These are phyloP conservation scores for Lynx canadensis DNA, from an alignment of 2,113 vertebrate genomes.

Conservation along the genomic window DNA sequence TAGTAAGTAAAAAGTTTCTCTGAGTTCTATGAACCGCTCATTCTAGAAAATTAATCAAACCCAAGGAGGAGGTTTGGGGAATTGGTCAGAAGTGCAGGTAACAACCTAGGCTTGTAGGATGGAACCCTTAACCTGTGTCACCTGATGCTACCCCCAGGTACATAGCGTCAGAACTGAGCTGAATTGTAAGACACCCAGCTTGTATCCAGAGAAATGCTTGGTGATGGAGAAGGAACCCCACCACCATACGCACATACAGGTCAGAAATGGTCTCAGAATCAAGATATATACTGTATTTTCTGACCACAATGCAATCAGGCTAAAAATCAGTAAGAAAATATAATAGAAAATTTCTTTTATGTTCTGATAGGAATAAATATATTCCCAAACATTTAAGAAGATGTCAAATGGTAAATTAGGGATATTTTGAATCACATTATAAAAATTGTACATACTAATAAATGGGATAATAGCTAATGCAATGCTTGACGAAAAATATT, in stretches of 20 bases:
- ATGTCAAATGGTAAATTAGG: background rate
- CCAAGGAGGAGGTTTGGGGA: background rate
- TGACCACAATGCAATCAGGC: background rate
- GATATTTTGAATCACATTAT: background rate
- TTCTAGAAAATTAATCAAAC: background rate
- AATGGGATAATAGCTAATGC: background rate
- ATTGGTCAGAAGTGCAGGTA: background rate
- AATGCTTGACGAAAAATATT: background rate
- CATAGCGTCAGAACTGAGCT: background rate
- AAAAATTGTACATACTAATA: background rate
- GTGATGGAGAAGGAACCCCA: background rate
- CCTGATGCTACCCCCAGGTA: too few relatives aligned
- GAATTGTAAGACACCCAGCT: background rate
- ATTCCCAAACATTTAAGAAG: background rate
- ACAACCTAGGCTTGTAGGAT: background rate
- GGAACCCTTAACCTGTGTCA: background rate
- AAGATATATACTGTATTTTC: background rate
- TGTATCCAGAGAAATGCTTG: background rate
- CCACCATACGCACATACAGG: background rate
- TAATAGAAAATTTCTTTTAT: background rate
- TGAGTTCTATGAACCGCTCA: background rate
- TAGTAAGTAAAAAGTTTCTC: background rate
- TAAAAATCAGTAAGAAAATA: background rate
- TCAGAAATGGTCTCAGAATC: background rate
- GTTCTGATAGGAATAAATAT: background rate